Conservation (phyloP, 2,113 vertebrate species). For the Oncorhynchus gorbuscha region DNA sequence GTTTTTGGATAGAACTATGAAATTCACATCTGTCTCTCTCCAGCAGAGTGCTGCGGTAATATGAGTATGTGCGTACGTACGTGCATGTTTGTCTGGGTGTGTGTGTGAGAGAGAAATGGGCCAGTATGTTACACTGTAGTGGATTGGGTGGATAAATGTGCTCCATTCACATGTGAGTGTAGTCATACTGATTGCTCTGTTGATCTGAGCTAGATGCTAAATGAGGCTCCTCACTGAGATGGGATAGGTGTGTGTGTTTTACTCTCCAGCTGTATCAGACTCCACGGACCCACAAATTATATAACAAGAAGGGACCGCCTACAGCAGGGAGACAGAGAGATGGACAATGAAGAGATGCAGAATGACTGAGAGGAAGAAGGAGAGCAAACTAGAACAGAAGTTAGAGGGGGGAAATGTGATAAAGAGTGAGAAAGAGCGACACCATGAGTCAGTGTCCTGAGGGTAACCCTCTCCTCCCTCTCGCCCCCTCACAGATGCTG, state of each 20-base stretch:
- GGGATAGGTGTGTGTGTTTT: not conserved
- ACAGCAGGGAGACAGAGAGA: conserved; percentile 3
- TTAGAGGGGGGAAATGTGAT: conserved; percentile 11
- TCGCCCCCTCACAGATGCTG: conserved; percentile 13
- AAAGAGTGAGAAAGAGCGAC: conserved; percentile 15
- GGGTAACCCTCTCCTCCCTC: conserved; percentile 17
- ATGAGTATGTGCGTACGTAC: not conserved
- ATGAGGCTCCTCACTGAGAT: conserved; percentile 26
- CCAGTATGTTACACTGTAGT: conserved; percentile 13
- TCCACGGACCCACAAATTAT: conserved; percentile 36
- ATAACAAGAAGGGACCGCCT: conserved; percentile 33
- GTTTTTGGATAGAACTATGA: conserved; percentile 36
- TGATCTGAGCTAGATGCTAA: conserved; percentile 27
- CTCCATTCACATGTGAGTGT: conserved; percentile 18
- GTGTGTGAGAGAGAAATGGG: too few species aligned
- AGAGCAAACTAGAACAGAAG: not conserved
- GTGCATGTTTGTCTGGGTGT: too few species aligned
- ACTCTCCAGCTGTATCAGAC: conserved; percentile 46
- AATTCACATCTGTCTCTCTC: conserved; percentile 12
- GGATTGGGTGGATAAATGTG: conserved; percentile 13
- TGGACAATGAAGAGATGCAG: conserved; percentile 12
- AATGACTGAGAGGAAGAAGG: conserved; percentile 1
- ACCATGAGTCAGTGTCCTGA: conserved; percentile 47
- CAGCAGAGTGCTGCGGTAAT: not conserved
- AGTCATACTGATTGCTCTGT: conserved; percentile 24